Evolutionary conservation across 2,888 invertebrate genomes (phyloP).

Genomic region (Amblyjoppa fuscipennis): DNA sequence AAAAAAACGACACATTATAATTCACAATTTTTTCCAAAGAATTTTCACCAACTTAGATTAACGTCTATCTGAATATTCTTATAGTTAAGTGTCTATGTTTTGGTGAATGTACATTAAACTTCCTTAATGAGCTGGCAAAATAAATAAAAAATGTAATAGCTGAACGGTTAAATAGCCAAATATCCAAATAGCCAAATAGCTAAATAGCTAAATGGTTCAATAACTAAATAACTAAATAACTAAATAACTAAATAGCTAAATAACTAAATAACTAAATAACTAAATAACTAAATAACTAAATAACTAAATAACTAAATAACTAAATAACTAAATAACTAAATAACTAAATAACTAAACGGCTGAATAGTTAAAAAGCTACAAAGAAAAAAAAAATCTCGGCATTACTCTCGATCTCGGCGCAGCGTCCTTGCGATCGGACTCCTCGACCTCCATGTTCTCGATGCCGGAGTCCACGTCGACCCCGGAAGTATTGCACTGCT

Average conservation of each 20-base stretch:
- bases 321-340: no score
- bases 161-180: no score
- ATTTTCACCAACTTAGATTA: conserved; percentile 9
- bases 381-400: neutral
- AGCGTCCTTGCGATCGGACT: conserved; percentile 83
- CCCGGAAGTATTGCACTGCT: conserved; percentile 86
- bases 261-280: no score
- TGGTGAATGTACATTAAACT: no score
- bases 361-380: neutral
- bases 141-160: no score
- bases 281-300: no score
- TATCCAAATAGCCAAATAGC: no score
- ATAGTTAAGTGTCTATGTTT: neutral
- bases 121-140: no score
- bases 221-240: neutral
- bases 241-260: no score
- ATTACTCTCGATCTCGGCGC: conserved; percentile 81
- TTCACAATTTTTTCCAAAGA: conserved; percentile 15
- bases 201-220: no score
- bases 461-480: conserved; percentile 90
- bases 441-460: conserved; percentile 91
- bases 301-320: no score
- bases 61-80: neutral
- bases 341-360: neutral
- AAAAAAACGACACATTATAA: conserved; percentile 25